Percentiles rank a stretch among this genome's conserved stretches.
Evolutionary conservation across 2,113 vertebrate genomes (phyloP).

Genomic region (Onychostruthus taczanowskii): DNA sequence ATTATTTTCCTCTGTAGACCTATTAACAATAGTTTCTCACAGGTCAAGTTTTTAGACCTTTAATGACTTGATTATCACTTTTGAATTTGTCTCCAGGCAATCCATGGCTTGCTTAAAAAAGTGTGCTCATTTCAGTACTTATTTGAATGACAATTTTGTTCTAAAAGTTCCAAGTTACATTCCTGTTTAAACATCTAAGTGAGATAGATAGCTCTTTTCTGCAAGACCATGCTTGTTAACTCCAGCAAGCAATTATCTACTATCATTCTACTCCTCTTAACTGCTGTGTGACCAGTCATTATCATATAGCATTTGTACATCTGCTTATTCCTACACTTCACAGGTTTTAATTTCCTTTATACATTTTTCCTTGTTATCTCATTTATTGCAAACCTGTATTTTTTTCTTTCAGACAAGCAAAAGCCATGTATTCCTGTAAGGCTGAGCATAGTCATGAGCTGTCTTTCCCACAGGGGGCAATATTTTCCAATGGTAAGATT

Average conservation of each 20-base stretch:
- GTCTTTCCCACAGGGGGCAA: slow-evolving; percentile 94
- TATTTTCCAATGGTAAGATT: slow-evolving; percentile 90
- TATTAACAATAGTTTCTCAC: neutral
- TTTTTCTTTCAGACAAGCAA: slow-evolving; percentile 83
- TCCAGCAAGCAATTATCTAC: neutral
- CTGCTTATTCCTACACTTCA: neutral
- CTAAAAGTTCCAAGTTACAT: neutral
- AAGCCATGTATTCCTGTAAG: slow-evolving; percentile 96
- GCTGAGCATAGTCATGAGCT: slow-evolving; percentile 96
- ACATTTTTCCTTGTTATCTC: neutral
- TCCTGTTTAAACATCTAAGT: neutral
- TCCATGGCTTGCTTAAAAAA: neutral
- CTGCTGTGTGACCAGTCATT: neutral
- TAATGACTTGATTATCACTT: neutral
- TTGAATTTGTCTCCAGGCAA: neutral
- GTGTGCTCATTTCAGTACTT: neutral
- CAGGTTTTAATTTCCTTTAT: neutral
- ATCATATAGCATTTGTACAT: neutral
- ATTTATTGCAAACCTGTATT: neutral
- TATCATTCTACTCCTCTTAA: neutral
- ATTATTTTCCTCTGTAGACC: neutral
- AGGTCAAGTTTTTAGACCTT: neutral
- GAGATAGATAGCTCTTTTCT: neutral
- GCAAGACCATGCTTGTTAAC: neutral
- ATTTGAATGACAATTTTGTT: neutral